Conservation (phyloP, 1,140 invertebrate species). For the Brachystomella parvula region DNA sequence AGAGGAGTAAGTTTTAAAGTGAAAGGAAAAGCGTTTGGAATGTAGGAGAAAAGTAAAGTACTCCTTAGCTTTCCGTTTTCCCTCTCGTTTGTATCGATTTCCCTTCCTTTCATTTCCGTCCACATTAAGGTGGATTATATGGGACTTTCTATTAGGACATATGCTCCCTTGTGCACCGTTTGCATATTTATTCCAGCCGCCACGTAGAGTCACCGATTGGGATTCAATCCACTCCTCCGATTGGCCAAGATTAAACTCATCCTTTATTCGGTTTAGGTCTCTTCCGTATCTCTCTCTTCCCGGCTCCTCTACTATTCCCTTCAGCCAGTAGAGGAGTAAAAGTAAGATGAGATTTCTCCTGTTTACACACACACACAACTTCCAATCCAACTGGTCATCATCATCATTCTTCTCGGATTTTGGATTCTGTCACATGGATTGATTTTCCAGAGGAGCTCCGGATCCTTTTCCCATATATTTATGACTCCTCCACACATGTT, state of each 20-base stretch:
- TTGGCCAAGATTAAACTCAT: background rate
- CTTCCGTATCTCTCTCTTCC: no score
- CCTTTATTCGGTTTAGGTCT: background rate
- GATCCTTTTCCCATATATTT: no score
- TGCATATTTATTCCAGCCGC: background rate
- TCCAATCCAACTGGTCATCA: background rate
- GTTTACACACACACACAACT: background rate
- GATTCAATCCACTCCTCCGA: background rate
- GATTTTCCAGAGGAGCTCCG: no score
- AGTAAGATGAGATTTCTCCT: background rate
- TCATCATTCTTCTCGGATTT: background rate
- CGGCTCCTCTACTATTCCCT: background rate
- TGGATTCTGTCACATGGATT: background rate
- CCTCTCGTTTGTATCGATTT: conserved; percentile 7
- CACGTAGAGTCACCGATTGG: background rate
- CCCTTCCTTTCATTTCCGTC: background rate
- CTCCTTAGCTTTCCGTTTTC: background rate
- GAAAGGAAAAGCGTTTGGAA: conserved; percentile 8
- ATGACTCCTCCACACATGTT: no score
- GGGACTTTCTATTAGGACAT: background rate
- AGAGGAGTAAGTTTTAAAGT: conserved; percentile 8
- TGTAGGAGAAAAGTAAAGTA: conserved; percentile 1
- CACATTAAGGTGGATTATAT: conserved; percentile 3
- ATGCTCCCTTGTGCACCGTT: background rate
- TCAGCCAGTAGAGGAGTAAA: background rate